These are phyloP conservation scores for Notospermus geniculatus DNA, from an alignment of 1,140 invertebrate genomes.

Conservation along the genomic window DNA sequence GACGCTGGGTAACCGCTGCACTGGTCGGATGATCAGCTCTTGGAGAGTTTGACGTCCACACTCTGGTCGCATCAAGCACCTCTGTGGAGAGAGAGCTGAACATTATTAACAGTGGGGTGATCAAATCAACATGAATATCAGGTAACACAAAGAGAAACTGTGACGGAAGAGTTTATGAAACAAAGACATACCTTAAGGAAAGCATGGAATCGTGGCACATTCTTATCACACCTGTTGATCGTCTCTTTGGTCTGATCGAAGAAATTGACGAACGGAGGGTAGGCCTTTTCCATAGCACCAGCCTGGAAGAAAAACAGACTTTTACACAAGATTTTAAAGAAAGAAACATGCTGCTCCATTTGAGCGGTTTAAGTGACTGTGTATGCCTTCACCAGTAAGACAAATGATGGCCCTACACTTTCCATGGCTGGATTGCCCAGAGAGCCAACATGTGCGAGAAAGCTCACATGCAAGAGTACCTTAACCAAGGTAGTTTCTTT, in stretches of 20 bases:
- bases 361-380: too few relatives aligned
- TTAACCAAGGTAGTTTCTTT: too few relatives aligned
- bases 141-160: too few relatives aligned
- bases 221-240: conserved; percentile 82
- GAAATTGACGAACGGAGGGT: conserved; percentile 96
- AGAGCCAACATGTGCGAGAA: too few relatives aligned
- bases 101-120: too few relatives aligned
- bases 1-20: conserved; percentile 93
- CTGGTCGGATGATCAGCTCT: conserved; percentile 92
- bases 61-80: conserved; percentile 67
- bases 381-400: not conserved
- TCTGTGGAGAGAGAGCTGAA: conserved; percentile 27
- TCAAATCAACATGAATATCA: conserved; percentile 7
- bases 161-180: not conserved
- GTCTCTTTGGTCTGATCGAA: conserved; percentile 95
- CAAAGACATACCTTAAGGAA: conserved; percentile 82
- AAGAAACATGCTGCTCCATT: too few relatives aligned
- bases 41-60: conserved; percentile 91
- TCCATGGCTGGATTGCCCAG: too few relatives aligned
- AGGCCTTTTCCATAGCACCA: conserved; percentile 77
- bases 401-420: too few relatives aligned
- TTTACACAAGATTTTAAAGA: too few relatives aligned
- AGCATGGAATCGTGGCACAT: conserved; percentile 93
- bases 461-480: too few relatives aligned
- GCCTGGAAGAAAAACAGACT: conserved; percentile 50